phyloP scores from a whole-genome alignment of 2,888 invertebrate species.

The Drosophila macrothrix region DNA sequence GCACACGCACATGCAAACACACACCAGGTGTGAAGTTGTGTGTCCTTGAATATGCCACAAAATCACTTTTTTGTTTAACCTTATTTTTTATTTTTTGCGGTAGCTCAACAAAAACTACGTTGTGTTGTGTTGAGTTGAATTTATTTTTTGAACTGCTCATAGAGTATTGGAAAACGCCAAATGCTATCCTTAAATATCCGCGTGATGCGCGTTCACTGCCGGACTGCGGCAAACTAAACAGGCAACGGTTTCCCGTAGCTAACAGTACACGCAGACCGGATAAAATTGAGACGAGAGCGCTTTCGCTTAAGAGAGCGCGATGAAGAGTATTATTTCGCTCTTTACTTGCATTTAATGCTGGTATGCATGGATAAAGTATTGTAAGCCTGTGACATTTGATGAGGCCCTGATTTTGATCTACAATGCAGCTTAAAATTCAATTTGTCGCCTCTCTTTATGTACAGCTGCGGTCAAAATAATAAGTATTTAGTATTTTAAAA shows the following conservation, averaged over 20 bases:
- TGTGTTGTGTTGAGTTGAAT: slow-evolving; percentile 9
- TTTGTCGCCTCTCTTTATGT: slow-evolving; percentile 33
- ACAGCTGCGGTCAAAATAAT: not conserved
- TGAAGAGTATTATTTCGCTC: not conserved
- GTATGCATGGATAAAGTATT: slow-evolving; percentile 1
- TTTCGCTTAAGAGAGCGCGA: slow-evolving; percentile 29
- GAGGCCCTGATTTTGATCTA: slow-evolving; percentile 45
- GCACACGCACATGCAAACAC: slow-evolving; percentile 18
- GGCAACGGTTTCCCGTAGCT: slow-evolving; percentile 29
- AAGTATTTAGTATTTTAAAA: not conserved
- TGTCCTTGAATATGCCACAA: slow-evolving; percentile 22
- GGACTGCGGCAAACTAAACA: slow-evolving; percentile 78
- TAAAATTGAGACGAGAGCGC: slow-evolving; percentile 53
- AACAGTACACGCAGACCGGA: slow-evolving; percentile 44
- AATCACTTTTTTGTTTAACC: slow-evolving; percentile 23
- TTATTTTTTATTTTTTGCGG: slow-evolving; percentile 19
- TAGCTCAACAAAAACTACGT: slow-evolving; percentile 36
- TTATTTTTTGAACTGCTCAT: slow-evolving; percentile 14
- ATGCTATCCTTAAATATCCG: slow-evolving; percentile 53
- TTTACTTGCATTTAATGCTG: slow-evolving; percentile 12
- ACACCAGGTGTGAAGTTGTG: slow-evolving; percentile 1
- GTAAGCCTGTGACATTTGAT: slow-evolving; percentile 7
- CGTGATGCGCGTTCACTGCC: slow-evolving; percentile 69
- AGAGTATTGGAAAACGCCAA: slow-evolving; percentile 1
- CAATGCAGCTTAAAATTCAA: slow-evolving; percentile 64